Evolutionary conservation across 2,797 vertebrate species (phyloP).

Genomic region (Amazonetta brasiliensis): DNA sequence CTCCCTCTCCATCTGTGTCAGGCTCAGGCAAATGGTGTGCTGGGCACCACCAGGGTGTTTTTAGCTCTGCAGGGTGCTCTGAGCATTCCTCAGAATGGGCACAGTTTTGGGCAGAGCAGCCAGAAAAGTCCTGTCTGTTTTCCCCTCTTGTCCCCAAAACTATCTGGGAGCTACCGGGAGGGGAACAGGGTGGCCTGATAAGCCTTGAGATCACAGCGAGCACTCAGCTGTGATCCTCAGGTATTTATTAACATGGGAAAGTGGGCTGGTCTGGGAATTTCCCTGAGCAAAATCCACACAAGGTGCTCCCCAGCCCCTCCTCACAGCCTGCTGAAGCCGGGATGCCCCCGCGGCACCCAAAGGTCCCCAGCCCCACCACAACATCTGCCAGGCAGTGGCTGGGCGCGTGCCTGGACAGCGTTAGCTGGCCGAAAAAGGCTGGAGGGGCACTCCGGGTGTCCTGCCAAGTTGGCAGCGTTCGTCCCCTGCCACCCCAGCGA

Average conservation of each 20-base stretch:
- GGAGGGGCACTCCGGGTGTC: not conserved
- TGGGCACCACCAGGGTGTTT: too few species aligned
- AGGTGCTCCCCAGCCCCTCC: not conserved
- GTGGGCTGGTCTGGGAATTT: not conserved
- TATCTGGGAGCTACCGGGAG: not conserved
- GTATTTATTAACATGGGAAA: not conserved
- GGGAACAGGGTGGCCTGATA: not conserved
- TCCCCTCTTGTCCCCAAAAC: not conserved
- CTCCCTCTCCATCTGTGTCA: not conserved
- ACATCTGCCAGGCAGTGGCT: not conserved
- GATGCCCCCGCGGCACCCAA: not conserved
- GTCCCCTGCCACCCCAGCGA: accelerated
- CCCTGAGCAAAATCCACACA: not conserved
- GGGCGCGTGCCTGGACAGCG: accelerated
- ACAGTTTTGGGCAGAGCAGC: not conserved
- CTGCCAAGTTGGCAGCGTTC: not conserved
- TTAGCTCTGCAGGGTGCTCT: not conserved
- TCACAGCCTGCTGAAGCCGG: accelerated
- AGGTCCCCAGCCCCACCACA: not conserved
- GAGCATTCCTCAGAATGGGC: not conserved
- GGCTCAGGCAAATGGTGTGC: too few species aligned
- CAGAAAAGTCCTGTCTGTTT: not conserved
- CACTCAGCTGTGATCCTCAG: not conserved
- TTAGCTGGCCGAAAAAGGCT: not conserved
- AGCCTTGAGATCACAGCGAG: not conserved